Conservation (phyloP, 2,113 vertebrate genomes). For the Lagopus leucura region DNA sequence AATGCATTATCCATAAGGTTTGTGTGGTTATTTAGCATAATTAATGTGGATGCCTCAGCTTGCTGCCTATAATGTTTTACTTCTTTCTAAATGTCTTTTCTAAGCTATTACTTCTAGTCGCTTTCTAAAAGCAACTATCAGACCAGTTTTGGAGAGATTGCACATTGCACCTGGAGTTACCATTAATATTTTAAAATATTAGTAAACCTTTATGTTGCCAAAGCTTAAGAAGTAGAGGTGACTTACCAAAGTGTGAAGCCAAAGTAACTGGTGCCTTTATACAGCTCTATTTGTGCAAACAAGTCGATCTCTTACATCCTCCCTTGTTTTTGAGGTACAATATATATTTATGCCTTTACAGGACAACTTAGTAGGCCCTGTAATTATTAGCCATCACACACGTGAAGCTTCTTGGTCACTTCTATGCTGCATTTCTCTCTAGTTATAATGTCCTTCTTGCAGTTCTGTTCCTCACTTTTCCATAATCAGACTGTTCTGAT, state of each 20-base stretch:
- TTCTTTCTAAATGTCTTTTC: neutral
- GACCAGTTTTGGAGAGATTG: neutral
- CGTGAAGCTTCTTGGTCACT: neutral
- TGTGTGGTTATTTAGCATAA: conserved; percentile 52
- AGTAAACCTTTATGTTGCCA: neutral
- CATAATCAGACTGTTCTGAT: conserved; percentile 10
- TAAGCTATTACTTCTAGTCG: neutral
- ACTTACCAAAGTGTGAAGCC: neutral
- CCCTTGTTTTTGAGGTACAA: neutral
- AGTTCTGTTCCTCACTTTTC: neutral
- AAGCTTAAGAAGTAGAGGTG: neutral
- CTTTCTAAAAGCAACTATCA: neutral
- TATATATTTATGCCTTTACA: neutral
- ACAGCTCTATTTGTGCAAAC: neutral
- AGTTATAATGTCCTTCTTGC: conserved; percentile 3
- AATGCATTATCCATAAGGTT: conserved; percentile 67
- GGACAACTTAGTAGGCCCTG: neutral
- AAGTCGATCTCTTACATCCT: neutral
- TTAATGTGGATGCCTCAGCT: conserved; percentile 10
- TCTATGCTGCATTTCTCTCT: neutral
- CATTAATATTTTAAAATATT: neutral
- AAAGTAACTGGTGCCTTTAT: neutral
- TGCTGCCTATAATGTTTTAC: conserved; percentile 9
- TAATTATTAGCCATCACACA: neutral
- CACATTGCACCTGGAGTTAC: neutral